Base-by-base conservation (phyloP, 2,797 vertebrate species). In the Cephalopachus bancanus region DNA sequence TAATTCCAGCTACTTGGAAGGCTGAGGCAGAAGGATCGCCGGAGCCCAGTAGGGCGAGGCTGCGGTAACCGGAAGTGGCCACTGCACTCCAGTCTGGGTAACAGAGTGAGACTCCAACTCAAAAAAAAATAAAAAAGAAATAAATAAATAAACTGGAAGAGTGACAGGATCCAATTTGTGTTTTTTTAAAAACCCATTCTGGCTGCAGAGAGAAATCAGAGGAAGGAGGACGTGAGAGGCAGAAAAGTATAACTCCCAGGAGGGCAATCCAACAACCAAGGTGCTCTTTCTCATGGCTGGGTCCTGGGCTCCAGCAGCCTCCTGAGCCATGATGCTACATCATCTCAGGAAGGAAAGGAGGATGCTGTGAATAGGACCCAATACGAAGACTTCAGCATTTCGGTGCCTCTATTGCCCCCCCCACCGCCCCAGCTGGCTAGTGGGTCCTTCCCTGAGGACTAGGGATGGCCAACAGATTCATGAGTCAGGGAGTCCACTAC, bases 271-370 rank as follows among this genome's bases (percentile, higher is more conserved):
- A 0, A 2, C 24, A 7, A 7, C 75, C 33, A 51, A 6, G 4
- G 57, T 24, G 14, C 22, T 62, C 67, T 62, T 71, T 67, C n/a
- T 85, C 37, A 12, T 3, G 5, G 11, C 7, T 65, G 26, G 19
- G 8, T 3, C 16, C 51, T 71, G 44, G 12, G 20, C 44, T 91
- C 3, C 57, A 16, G 78, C 49, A 10, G 3, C 57, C 11, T 7
- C 33, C 74, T 22, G 49, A 55, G 37, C 60, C 49, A 10, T 12
- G 7, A 1, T 8, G 60, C 16, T 49, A 9, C 2, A 7, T 57
- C 0, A 7, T 37, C 49, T 17, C 7, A 3, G 62, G 67, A 64
- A 12, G 0, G 22, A 12, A 33, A 24, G 10, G 24, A 10, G 17
- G 16, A 74, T 10, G 28, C 28, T 65, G 14, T 5, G 28, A 79